These are phyloP conservation scores for Thaleichthys pacificus DNA, from an alignment of 2,797 vertebrate genomes.

Conservation along the genomic window DNA sequence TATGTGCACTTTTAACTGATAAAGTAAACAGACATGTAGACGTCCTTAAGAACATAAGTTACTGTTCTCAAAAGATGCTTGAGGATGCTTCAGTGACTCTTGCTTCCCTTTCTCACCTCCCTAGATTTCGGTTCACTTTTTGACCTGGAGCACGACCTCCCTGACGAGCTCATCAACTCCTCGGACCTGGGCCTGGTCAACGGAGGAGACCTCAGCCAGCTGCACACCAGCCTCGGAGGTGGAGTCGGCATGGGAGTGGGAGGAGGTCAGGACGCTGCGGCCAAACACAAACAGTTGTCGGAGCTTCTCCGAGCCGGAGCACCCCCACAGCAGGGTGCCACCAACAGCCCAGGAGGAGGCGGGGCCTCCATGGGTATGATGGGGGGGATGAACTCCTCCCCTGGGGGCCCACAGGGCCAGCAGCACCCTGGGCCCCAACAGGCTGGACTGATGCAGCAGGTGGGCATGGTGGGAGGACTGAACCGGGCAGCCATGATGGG, in stretches of 20 bases:
- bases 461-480: constrained; percentile 79
- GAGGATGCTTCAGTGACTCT: constrained; percentile 2
- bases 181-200: constrained; percentile 90
- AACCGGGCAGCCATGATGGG: constrained; percentile 87
- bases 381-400: constrained; percentile 84
- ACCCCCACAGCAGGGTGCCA: constrained; percentile 70
- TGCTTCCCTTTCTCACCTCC: constrained; percentile 22
- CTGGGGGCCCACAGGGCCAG: constrained; percentile 77
- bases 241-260: constrained; percentile 66
- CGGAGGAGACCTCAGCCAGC: constrained; percentile 86
- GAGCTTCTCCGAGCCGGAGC: constrained; percentile 87
- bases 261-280: constrained; percentile 87
- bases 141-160: constrained; percentile 96
- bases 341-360: constrained; percentile 62
- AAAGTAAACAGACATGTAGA: no score
- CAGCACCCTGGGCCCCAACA: constrained; percentile 54
- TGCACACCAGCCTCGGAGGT: constrained; percentile 85
- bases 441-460: constrained; percentile 77
- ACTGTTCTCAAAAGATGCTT: background rate
- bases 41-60: background rate
- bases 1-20: no score
- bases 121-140: constrained; percentile 95
- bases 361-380: constrained; percentile 82
- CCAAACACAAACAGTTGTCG: constrained; percentile 98
- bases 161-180: constrained; percentile 96